Conservation (phyloP, 2,888 invertebrate genomes). For the Sepiola atlantica region DNA sequence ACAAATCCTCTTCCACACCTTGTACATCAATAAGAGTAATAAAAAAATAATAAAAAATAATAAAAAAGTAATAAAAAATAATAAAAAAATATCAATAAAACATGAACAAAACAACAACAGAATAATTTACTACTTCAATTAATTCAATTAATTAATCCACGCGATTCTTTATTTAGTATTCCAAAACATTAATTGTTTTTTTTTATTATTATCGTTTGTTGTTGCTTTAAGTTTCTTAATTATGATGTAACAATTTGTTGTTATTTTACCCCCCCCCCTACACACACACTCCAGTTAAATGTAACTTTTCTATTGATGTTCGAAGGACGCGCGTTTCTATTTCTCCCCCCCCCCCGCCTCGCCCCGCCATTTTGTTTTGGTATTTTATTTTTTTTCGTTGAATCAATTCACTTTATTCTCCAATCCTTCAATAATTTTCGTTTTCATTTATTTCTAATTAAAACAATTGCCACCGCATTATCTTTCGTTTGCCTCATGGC, state of each 20-base stretch:
- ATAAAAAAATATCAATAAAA: no score
- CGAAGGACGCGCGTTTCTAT: background rate
- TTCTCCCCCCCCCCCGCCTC: no score
- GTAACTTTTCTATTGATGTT: background rate
- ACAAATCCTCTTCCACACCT: background rate
- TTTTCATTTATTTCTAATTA: conserved; percentile 15
- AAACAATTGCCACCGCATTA: background rate
- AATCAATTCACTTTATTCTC: conserved; percentile 19
- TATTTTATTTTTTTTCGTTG: background rate
- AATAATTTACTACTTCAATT: background rate
- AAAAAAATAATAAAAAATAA: background rate
- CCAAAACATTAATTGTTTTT: no score
- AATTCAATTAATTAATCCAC: background rate
- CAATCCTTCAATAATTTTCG: background rate
- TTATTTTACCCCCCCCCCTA: background rate
- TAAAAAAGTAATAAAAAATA: background rate
- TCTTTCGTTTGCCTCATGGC: background rate
- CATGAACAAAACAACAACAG: no score
- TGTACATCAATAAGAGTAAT: background rate
- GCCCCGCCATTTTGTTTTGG: background rate
- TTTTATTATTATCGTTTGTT: background rate
- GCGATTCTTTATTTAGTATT: background rate
- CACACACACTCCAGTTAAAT: background rate
- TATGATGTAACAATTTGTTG: background rate
- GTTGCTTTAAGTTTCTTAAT: background rate